Evolutionary conservation across 1,140 invertebrate species (phyloP), one percentile per base, ranked within the genome.

Genomic region (Dufourea novaeangliae): DNA sequence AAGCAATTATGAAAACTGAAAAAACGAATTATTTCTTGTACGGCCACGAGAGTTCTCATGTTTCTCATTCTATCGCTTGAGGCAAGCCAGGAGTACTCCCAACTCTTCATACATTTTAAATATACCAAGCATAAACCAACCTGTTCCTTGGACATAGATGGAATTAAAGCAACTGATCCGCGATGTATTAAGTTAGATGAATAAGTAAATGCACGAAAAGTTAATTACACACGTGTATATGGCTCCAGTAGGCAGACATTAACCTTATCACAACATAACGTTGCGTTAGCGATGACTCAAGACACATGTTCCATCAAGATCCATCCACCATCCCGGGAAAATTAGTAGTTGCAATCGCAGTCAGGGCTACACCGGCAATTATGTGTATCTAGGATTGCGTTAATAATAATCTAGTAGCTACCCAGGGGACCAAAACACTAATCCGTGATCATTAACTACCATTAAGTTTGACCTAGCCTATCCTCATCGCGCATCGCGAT

Each of bases 391-490:
- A 66, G 72, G 70, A 72, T 68, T 82, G 32, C 82, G 59, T 85
- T 85, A 84, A 85, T 85, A 85, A 85, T 84, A 80, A 84, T 84
- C 78, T 76, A 61, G 72, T 50, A 34, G 57, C 68, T 68, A 80
- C 69, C 78, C 62, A 37, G 8, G 46, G 80, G 78, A 77, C 74
- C 67, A 61, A 64, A 84, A 84, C 63, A 61, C 63, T 84, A 85
- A 85, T 84, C 79, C 80, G 70, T 66, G 67, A 80, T 80, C 82
- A 82, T 85, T 85, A 85, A 84, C 83, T 80, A 80, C 82, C 73
- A 84, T 85, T 85, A 85, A 78, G 83, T 80, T 85, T 84, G 78
- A 84, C 73, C 72, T 52, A 46, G 67, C 54, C 46, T 62, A 63
- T 63, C 68, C 80, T 57, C 82, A 57, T 57, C 66, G 67, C 52